Percentiles rank a stretch among this genome's conserved stretches.
Conservation (phyloP, 2,888 invertebrate species). For the Crepidodera aurea region DNA sequence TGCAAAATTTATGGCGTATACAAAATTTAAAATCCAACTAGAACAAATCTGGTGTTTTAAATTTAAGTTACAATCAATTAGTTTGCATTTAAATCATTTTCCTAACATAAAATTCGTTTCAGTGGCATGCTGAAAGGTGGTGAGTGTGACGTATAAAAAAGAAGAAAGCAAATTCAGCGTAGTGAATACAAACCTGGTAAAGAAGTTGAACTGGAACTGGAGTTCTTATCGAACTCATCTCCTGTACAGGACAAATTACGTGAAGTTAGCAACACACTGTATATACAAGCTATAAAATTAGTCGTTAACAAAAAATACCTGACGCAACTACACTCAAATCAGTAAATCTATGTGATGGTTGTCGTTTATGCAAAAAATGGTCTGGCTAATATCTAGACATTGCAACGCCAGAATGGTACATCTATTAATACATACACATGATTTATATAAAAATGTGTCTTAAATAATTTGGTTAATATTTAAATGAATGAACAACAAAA, state of each 20-base stretch:
- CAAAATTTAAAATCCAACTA: too few species aligned
- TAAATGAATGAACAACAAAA: too few species aligned
- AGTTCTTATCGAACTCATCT: constrained; percentile 75
- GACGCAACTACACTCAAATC: constrained; percentile 18
- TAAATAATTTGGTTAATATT: too few species aligned
- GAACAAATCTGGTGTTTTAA: too few species aligned
- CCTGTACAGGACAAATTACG: constrained; percentile 58
- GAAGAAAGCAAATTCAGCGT: constrained; percentile 49
- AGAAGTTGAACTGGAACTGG: constrained; percentile 74
- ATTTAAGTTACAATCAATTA: too few species aligned
- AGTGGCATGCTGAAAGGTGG: constrained; percentile 35
- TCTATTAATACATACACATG: too few species aligned
- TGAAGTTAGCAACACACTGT: constrained; percentile 49
- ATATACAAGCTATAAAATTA: constrained; percentile 39
- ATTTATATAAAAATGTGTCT: too few species aligned
- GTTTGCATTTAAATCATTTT: constrained; percentile 4
- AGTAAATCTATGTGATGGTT: background rate
- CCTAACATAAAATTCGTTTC: background rate
- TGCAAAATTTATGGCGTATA: too few species aligned
- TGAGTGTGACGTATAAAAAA: constrained; percentile 44
- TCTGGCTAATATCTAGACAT: constrained; percentile 5
- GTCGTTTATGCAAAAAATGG: constrained; percentile 4
- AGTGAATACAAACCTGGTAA: constrained; percentile 70
- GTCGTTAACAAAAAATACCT: constrained; percentile 16
- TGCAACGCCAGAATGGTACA: background rate